phyloP scores from a whole-genome alignment of 2,797 vertebrate genomes.

The Oreochromis mossambicus region DNA sequence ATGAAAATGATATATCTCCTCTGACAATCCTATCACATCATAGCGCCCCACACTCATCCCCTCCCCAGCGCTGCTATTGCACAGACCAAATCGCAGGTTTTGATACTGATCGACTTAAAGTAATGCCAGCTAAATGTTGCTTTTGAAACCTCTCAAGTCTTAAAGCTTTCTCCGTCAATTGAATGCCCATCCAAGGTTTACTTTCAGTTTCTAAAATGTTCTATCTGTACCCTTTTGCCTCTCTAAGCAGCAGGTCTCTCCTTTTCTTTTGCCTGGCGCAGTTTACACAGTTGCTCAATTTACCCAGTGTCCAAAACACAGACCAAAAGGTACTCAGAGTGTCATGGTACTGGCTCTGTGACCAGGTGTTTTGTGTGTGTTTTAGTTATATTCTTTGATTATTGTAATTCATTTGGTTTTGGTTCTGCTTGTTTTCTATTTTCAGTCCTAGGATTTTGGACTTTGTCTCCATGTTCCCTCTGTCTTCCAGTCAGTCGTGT shows the following conservation, averaged over 20 bases:
- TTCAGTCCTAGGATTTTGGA: neutral
- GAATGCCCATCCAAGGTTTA: neutral
- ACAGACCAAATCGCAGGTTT: neutral
- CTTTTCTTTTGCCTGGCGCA: neutral
- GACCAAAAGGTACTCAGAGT: neutral
- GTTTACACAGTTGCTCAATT: neutral
- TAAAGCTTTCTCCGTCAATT: neutral
- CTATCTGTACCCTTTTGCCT: neutral
- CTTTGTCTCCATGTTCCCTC: neutral
- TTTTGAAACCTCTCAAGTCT: neutral
- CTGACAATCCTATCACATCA: neutral
- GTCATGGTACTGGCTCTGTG: neutral
- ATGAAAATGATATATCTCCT: neutral
- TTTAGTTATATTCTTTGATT: neutral
- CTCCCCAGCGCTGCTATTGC: neutral
- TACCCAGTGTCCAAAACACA: neutral
- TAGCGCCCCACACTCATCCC: neutral
- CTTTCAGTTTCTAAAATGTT: neutral
- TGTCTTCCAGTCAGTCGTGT: neutral
- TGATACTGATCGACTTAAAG: neutral
- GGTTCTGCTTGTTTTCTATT: neutral
- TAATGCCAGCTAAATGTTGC: neutral
- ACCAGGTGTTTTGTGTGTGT: neutral
- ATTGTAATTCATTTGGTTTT: neutral
- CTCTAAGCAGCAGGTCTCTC: neutral